Percentiles rank a stretch among this genome's conserved stretches.
These are phyloP conservation scores for Zoanthus gigantus DNA, from an alignment of 92 coral and sea anemone species.

Conservation along the genomic window DNA sequence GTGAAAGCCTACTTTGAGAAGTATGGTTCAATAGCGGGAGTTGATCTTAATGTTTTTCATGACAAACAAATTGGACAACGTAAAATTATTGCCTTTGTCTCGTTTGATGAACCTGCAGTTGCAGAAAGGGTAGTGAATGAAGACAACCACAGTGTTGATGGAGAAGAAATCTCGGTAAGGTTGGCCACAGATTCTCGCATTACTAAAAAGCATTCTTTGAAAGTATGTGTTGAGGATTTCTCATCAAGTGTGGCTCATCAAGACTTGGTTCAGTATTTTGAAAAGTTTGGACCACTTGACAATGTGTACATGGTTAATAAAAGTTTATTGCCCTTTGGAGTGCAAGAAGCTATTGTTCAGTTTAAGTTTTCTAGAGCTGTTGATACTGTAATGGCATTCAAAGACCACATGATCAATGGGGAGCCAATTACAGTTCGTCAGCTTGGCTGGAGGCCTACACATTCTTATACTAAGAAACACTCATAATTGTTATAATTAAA, in stretches of 20 bases:
- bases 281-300: slow-evolving; percentile 37
- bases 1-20: slow-evolving; percentile 62
- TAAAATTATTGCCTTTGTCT: slow-evolving; percentile 42
- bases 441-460: slow-evolving; percentile 48
- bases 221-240: slow-evolving; percentile 34
- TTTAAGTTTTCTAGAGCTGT: slow-evolving; percentile 38
- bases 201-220: slow-evolving; percentile 31
- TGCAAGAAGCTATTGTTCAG: slow-evolving; percentile 37
- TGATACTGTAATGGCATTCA: slow-evolving; percentile 14
- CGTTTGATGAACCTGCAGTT: slow-evolving; percentile 49
- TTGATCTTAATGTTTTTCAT: slow-evolving; percentile 62
- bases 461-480: neutral
- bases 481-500: neutral
- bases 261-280: slow-evolving; percentile 39
- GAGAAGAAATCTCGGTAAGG: slow-evolving; percentile 21
- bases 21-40: slow-evolving; percentile 57
- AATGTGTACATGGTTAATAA: slow-evolving; percentile 17
- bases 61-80: slow-evolving; percentile 24
- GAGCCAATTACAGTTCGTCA: slow-evolving; percentile 33
- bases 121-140: slow-evolving; percentile 37
- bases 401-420: slow-evolving; percentile 30
- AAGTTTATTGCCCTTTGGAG: slow-evolving; percentile 7
- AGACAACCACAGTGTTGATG: slow-evolving; percentile 45
- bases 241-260: slow-evolving; percentile 5
- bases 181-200: slow-evolving; percentile 54